Evolutionary conservation across 1,140 invertebrate genomes (phyloP).

Genomic region (Papilio dardanus): DNA sequence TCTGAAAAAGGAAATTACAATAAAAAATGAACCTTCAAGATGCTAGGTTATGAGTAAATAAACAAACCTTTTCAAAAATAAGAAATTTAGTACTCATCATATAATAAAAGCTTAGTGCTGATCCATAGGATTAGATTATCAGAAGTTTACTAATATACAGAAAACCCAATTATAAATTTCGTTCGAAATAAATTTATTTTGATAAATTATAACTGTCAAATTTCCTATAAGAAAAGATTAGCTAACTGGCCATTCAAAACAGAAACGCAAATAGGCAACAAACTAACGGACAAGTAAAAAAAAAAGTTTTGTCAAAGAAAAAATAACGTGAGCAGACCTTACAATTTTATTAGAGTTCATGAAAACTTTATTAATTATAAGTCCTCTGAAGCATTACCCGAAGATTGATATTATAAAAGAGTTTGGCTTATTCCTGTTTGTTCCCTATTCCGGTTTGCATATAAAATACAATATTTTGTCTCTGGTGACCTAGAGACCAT

Average conservation of each 20-base stretch:
- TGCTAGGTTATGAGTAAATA: conserved; percentile 21
- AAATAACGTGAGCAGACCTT: background rate
- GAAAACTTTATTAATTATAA: background rate
- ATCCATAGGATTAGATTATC: background rate
- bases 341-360: background rate
- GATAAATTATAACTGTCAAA: background rate
- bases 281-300: too few species aligned
- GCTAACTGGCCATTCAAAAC: background rate
- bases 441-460: conserved; percentile 26
- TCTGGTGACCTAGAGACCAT: conserved; percentile 55
- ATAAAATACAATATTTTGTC: conserved; percentile 42
- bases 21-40: too few species aligned
- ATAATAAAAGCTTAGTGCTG: background rate
- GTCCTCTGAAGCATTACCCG: background rate
- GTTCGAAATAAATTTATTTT: background rate
- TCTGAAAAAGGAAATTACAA: conserved; percentile 46
- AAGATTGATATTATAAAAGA: background rate
- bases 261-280: background rate
- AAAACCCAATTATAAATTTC: background rate
- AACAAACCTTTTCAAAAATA: conserved; percentile 51
- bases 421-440: background rate
- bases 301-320: background rate
- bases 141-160: background rate
- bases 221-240: background rate
- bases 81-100: conserved; percentile 42